Conservation (phyloP, 92 coral and sea anemone species). For the Bergia puertoricense region DNA sequence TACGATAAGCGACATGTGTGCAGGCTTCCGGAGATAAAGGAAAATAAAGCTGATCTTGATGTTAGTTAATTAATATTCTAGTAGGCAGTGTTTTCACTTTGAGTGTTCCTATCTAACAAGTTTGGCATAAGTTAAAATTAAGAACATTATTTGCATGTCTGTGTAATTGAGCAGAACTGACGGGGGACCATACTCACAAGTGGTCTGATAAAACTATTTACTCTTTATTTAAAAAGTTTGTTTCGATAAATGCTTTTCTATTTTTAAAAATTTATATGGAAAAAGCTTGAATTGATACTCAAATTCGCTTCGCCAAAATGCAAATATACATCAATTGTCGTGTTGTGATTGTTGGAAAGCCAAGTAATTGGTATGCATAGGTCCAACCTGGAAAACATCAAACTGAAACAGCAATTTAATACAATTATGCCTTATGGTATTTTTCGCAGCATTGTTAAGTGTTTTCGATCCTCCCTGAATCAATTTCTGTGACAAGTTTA, state of each 20-base stretch:
- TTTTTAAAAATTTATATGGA: not conserved
- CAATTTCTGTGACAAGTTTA: not conserved
- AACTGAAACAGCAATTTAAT: not conserved
- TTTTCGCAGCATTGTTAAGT: not conserved
- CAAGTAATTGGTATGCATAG: conserved; percentile 1
- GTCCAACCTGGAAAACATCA: not conserved
- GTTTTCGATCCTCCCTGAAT: not conserved
- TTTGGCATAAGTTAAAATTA: not conserved
- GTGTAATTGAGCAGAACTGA: conserved; percentile 43
- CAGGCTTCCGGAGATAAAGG: not conserved
- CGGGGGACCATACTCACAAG: not conserved
- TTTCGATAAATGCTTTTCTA: not conserved
- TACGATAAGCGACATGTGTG: not conserved
- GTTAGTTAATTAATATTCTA: conserved; percentile 36
- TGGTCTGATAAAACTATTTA: not conserved
- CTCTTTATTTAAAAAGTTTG: not conserved
- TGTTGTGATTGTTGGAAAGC: not conserved
- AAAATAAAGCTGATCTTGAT: conserved; percentile 2
- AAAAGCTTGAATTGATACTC: not conserved
- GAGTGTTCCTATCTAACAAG: conserved; percentile 2
- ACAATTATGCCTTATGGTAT: not conserved
- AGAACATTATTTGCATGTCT: conserved; percentile 34
- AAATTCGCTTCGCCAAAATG: not conserved
- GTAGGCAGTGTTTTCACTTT: not conserved
- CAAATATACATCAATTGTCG: not conserved